Base-by-base conservation (phyloP, 2,888 invertebrate genomes). In the Prenolepis imparis region DNA sequence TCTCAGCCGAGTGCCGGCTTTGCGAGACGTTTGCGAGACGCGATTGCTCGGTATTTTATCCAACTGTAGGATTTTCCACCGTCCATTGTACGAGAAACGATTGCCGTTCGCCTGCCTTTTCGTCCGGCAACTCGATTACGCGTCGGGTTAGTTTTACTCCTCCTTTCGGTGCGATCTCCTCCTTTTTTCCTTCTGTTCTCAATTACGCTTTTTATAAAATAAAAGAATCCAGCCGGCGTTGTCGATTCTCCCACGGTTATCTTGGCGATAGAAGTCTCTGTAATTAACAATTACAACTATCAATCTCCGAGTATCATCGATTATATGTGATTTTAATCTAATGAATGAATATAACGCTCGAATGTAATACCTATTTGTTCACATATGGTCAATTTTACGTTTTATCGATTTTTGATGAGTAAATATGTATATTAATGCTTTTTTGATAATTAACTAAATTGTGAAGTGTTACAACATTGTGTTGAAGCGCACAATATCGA, bases 1-100 rank as follows among this genome's bases (percentile, higher is more conserved):
- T 81, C 86, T 78, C 82, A 36, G 84, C 48, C 83, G 66, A 82
- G 82, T 64, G 84, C 70, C 57, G 66, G 21, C 48, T 70, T 15
- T 59, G 57, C 70, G 77, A 55, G 55, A 63, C 52, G 68, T 77
- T n/a, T 52, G 32, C 52, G 52, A 55, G 36, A 52, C 39, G 57
- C 28, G n/a, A 59, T 73, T 24, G 72, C 52, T 41, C 24, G 39
- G 41, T 28, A 57, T 52, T 78, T 78, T 59, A 59, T 78, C 41
- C 41, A 9, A 78, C 41, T 44, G 57, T 32, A 59, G 78, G 32
- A 72, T 78, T 72, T 72, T 57, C 57, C 24, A 44, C 41, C 32
- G 57, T 21, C 57, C 18, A 57, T 11, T 74, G 44, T 52, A 52
- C 48, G 36, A 63, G 48, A 48, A 41, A 63, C 74, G 63, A 74